phyloP scores from a whole-genome alignment of 2,797 vertebrate species.

The Fundulus diaphanus region DNA sequence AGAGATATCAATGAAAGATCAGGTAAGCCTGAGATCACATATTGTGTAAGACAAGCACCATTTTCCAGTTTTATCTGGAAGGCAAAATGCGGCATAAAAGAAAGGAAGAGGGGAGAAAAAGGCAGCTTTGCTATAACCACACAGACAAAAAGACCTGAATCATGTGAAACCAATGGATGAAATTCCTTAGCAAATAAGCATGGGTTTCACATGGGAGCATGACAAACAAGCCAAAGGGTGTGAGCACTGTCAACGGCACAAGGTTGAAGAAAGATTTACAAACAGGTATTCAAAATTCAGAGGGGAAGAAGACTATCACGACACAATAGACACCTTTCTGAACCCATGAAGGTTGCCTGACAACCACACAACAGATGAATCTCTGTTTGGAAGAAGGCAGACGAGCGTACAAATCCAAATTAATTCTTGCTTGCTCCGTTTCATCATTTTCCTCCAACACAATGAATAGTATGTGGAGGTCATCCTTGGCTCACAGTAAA shows the following conservation, averaged over 20 bases:
- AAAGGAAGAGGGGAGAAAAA: neutral
- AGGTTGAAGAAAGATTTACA: constrained; percentile 58
- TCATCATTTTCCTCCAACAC: constrained; percentile 26
- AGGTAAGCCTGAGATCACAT: constrained; percentile 38
- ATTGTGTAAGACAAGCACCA: constrained; percentile 30
- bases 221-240: constrained; percentile 52
- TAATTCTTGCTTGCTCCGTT: constrained; percentile 53
- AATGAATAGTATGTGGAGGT: constrained; percentile 41
- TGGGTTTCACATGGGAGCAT: constrained; percentile 50
- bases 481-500: constrained; percentile 26
- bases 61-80: constrained; percentile 50
- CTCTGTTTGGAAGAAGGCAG: constrained; percentile 51
- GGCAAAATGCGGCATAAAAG: neutral
- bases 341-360: constrained; percentile 56
- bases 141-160: constrained; percentile 39
- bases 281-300: constrained; percentile 54
- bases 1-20: constrained; percentile 33
- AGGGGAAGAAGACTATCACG: constrained; percentile 46
- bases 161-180: constrained; percentile 55
- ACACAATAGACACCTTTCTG: constrained; percentile 63
- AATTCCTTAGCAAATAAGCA: constrained; percentile 54
- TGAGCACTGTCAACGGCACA: constrained; percentile 39
- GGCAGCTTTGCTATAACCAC: constrained; percentile 14
- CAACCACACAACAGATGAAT: constrained; percentile 54
- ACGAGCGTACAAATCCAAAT: constrained; percentile 58